Evolutionary conservation across 2,113 vertebrate genomes (phyloP).

Genomic region (Pituophis catenifer): DNA sequence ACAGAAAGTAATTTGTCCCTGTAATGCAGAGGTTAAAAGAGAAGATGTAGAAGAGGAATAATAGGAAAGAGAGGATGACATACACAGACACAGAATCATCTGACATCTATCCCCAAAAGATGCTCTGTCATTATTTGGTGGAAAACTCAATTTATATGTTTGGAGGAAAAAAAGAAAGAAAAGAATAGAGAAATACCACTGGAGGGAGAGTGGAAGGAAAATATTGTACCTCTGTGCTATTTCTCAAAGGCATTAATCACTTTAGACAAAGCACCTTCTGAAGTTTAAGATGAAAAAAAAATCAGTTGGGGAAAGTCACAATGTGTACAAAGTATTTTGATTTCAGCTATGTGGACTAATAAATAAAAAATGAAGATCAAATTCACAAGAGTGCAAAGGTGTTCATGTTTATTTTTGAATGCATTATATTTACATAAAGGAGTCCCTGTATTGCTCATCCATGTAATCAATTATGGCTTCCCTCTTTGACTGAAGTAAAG

Average conservation of each 20-base stretch:
- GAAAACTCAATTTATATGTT: conserved; percentile 57
- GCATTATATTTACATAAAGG: background rate
- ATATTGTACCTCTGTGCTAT: background rate
- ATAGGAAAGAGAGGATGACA: conserved; percentile 25
- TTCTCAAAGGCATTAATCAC: conserved; percentile 11
- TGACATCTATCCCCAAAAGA: conserved; percentile 49
- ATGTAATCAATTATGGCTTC: background rate
- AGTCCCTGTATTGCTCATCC: background rate
- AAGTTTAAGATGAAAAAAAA: conserved; percentile 10
- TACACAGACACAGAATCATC: conserved; percentile 26
- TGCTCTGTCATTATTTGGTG: conserved; percentile 53
- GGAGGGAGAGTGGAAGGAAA: background rate
- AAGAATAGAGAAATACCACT: background rate
- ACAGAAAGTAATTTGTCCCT: conserved; percentile 56
- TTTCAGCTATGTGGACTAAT: background rate
- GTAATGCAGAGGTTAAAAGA: conserved; percentile 56
- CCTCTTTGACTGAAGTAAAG: background rate
- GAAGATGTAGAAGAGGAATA: conserved; percentile 50
- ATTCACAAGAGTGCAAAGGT: accelerated
- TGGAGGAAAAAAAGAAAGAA: background rate
- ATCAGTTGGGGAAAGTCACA: background rate
- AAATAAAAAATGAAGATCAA: background rate
- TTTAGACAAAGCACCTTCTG: conserved; percentile 1
- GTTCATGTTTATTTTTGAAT: background rate
- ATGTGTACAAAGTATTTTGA: background rate